Base-by-base conservation (phyloP, 2,888 invertebrate species). In the Ramazzottius varieornatus region DNA sequence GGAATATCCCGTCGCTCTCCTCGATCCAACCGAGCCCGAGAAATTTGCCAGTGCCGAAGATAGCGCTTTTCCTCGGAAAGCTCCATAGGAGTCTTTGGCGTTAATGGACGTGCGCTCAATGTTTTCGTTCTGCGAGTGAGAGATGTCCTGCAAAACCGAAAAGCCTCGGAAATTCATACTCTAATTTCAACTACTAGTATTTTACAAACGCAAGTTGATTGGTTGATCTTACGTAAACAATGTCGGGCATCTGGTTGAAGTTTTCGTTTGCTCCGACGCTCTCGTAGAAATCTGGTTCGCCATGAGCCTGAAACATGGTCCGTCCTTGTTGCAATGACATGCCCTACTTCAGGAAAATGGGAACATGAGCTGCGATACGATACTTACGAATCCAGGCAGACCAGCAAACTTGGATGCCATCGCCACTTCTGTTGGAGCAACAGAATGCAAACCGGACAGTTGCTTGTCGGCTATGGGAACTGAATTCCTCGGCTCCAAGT, bases 371-470 rank as follows among this genome's bases (percentile, higher is more conserved):
- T 40, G 13, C 40, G 13, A 20, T 40, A 8, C 40, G 40, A 13
- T 13, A 54, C 54, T 54, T 54, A 54, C 54, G 29, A 54, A 16
- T 54, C 54, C 54, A 54, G 54, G 54, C 29, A 54, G 54, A n/a
- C 29, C 54, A 29, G 54, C 29, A 8, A 54, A 24, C 24, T 54
- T 54, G 4, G 54, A 29, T 8, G 29, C 54, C 20, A 54, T 29
- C 8, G 40, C 40, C 40, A 40, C 20, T 40, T n/a, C n/a, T n/a
- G n/a, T n/a, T n/a, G n/a, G n/a, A n/a, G n/a, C n/a, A n/a, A n/a
- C n/a, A n/a, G n/a, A n/a, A n/a, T n/a, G n/a, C n/a, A n/a, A n/a
- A n/a, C n/a, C n/a, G n/a, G n/a, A n/a, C n/a, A n/a, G n/a, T n/a
- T n/a, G n/a, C n/a, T n/a, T n/a, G n/a, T n/a, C n/a, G n/a, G n/a